These are phyloP conservation scores for Steromphala cineraria DNA, from an alignment of 2,888 invertebrate species.

Conservation along the genomic window DNA sequence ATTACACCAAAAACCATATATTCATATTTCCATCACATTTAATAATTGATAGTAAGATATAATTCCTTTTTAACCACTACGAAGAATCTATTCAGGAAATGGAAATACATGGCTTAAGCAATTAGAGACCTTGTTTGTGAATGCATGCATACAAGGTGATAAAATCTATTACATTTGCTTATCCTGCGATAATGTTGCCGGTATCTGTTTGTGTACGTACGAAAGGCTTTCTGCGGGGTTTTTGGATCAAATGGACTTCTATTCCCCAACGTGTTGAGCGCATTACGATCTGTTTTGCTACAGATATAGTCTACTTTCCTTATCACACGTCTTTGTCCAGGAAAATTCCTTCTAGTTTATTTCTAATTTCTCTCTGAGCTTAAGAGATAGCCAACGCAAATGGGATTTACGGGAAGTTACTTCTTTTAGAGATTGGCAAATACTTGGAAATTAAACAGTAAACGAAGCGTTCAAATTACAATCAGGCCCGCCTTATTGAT, in stretches of 20 bases:
- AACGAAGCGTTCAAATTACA: constrained; percentile 8
- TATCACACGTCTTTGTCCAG: neutral
- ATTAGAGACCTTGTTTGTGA: neutral
- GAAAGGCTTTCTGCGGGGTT: neutral
- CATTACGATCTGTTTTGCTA: neutral
- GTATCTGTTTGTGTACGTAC: neutral
- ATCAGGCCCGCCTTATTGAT: neutral
- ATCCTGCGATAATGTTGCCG: neutral
- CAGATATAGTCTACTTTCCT: neutral
- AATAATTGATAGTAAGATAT: no score
- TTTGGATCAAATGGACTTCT: neutral
- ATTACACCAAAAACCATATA: no score
- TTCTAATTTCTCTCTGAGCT: constrained; percentile 2
- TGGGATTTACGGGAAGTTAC: constrained; percentile 1
- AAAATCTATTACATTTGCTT: neutral
- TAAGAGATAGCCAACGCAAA: neutral
- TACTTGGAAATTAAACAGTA: constrained; percentile 3
- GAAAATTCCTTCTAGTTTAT: constrained; percentile 5
- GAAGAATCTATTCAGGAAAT: no score
- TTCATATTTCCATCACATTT: no score
- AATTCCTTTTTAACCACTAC: no score
- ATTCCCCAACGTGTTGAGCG: constrained; percentile 2
- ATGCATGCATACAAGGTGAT: neutral
- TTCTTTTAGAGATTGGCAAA: constrained; percentile 10
- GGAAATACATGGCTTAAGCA: no score